phyloP scores from a whole-genome alignment of 2,113 vertebrate genomes.

The Apus apus region DNA sequence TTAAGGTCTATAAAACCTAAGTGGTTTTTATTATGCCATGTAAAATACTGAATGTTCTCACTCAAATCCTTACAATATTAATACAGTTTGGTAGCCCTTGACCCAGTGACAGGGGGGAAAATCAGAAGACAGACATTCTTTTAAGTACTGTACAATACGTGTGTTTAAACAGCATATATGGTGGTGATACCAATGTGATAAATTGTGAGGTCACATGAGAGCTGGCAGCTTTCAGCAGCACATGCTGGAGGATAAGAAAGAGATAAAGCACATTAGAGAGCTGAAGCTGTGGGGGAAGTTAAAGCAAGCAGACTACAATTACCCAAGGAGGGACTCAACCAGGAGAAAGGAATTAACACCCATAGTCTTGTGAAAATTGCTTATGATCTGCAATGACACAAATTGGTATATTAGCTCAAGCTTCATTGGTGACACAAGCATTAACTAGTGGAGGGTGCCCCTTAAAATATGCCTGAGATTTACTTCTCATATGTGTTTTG shows the following conservation, averaged over 20 bases:
- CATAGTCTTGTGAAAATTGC: constrained; percentile 50
- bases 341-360: constrained; percentile 60
- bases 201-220: background rate
- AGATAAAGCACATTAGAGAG: background rate
- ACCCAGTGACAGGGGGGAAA: background rate
- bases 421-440: background rate
- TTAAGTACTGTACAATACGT: background rate
- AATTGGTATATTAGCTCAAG: background rate
- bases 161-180: background rate
- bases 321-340: background rate
- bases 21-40: background rate
- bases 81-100: background rate
- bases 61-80: background rate
- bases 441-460: background rate
- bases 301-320: constrained; percentile 21
- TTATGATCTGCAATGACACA: constrained; percentile 31
- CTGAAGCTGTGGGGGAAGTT: constrained; percentile 19
- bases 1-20: background rate
- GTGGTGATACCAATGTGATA: background rate
- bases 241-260: background rate
- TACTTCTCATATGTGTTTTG: background rate
- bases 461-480: background rate
- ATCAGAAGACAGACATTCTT: background rate
- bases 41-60: background rate
- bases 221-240: background rate